Evolutionary conservation across 2,113 vertebrate genomes (phyloP), one percentile per base, ranked within the genome.

Genomic region (Centropristis striata): DNA sequence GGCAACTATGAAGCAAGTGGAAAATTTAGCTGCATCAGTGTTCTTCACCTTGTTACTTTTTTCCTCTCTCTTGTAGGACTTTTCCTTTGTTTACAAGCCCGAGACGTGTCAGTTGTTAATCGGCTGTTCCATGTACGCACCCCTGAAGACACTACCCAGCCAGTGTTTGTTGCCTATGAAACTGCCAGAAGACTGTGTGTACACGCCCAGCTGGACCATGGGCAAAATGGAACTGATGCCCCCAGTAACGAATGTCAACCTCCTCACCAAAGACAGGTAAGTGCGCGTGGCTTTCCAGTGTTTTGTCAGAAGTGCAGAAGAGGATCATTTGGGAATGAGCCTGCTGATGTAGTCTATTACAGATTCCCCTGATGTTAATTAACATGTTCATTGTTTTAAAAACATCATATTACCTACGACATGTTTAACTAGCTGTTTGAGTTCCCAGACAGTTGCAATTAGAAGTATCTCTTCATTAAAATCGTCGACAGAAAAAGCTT

Each of bases 91-190:
- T 49, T 99, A 98, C 94, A 99, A 98, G 92, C 93, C 97, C 1
- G 97, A 98, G 91, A 95, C 95, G 15, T 96, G 94, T 89, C 97
- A 98, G 90, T 91, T 95, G 37, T 92, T 98, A 49, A 95, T 97
- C 44, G 98, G 98, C 53, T 99, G 97, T 82, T 97, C 98, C 73
- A 97, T 97, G 95, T 99, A 98, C 81, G 98, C 98, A 25, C 98
- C 98, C 25, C 87, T 99, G 85, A 99, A 97, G 95, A 95, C 91
- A 0, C 96, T 99, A 74, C 98, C 98, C 80, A 99, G 98, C 88
- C 98, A 99, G 90, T 99, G 96, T 95, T 89, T 98, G 89, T 93
- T 96, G 80, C 95, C 96, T 64, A 93, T 99, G 92, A 99, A 98
- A 76, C 94, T 99, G 90, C 96, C 97, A 1, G 97, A 98, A 87